Conservation (phyloP, 2,797 vertebrate species). For the Margarornis squamiger region DNA sequence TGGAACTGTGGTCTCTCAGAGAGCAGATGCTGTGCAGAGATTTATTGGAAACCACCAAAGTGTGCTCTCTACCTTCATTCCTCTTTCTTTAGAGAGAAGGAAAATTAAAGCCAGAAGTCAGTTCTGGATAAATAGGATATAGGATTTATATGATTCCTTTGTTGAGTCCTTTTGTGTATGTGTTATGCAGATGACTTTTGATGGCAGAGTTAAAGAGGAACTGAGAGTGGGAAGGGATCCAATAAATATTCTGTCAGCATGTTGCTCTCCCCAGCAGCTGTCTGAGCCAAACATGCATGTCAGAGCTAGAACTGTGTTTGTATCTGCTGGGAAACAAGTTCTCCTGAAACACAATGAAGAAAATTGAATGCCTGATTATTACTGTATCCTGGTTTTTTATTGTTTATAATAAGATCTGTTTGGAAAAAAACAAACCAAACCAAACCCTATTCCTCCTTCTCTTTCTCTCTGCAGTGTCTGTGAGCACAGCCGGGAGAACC, state of each 20-base stretch:
- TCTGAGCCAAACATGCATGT: accelerated
- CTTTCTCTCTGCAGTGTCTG: conserved; percentile 81
- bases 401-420: neutral
- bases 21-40: neutral
- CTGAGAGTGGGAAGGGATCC: neutral
- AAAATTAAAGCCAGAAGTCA: neutral
- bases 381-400: neutral
- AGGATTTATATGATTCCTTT: neutral
- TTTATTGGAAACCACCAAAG: neutral
- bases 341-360: neutral
- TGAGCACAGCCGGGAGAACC: conserved; percentile 88
- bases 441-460: neutral
- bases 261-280: neutral
- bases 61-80: neutral
- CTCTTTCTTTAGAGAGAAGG: neutral
- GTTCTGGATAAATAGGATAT: neutral
- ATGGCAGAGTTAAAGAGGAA: neutral
- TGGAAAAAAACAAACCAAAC: neutral
- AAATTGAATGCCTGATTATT: neutral
- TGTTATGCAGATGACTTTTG: neutral
- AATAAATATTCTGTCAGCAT: neutral
- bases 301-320: neutral
- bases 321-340: neutral
- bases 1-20: neutral
- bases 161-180: neutral